phyloP scores from a whole-genome alignment of 2,797 vertebrate genomes.

The Syndactyla subalaris region DNA sequence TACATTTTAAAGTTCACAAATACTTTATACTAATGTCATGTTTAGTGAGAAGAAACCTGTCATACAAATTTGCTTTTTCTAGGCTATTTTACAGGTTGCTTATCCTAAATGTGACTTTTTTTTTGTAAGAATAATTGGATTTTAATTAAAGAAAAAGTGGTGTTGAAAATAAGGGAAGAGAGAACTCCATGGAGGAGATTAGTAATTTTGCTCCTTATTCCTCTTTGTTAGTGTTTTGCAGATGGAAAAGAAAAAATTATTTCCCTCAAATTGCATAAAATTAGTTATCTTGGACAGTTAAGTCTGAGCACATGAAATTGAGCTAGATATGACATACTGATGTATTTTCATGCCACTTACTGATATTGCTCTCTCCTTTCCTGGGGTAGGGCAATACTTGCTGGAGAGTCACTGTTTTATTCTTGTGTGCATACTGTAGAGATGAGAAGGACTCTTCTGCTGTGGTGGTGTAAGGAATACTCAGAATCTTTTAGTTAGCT shows the following conservation, averaged over 20 bases:
- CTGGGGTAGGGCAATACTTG: neutral
- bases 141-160: neutral
- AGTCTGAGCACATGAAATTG: neutral
- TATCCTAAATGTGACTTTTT: neutral
- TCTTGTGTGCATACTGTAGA: neutral
- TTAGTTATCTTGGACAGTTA: neutral
- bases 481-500: neutral
- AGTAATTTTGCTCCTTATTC: neutral
- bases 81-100: neutral
- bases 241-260: neutral
- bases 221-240: neutral
- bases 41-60: neutral
- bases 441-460: neutral
- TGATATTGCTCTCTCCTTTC: neutral
- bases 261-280: neutral
- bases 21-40: neutral
- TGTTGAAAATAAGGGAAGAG: neutral
- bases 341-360: neutral
- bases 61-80: neutral
- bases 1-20: neutral
- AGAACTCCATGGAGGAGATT: neutral
- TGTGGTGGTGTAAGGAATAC: accelerated
- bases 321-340: neutral
- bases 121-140: neutral
- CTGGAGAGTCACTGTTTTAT: neutral